Evolutionary conservation across 2,888 invertebrate genomes (phyloP), one percentile per base, ranked within the genome.

Genomic region (Eurytoma californica): DNA sequence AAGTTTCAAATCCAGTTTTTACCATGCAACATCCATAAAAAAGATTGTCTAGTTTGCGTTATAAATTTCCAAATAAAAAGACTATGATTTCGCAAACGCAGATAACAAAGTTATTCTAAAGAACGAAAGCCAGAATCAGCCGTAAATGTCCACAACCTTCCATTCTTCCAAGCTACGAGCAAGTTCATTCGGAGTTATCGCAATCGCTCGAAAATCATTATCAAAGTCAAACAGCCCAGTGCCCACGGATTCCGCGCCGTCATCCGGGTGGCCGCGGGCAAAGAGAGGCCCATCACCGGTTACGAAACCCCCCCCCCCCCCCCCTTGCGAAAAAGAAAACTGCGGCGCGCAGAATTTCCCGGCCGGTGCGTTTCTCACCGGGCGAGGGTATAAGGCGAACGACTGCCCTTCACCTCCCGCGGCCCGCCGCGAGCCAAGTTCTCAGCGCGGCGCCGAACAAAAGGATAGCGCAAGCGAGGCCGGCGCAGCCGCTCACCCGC

Each of bases 381-480:
- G 24, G 16, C 47, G 57, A 69, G 69, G 77, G 24, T 24, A 24
- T 24, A 24, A 73, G 78, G 69, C 77, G 39, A 84, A 84, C 83
- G 78, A 79, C 82, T 86, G 84, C 82, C 85, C 85, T 86, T 86
- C 85, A 85, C 85, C 85, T 85, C 85, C 76, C 51, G 58, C 72
- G 61, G 66, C n/a, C 18, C 12, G 18, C 55, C 16, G 30, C 9
- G n/a, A 69, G 74, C 55, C 77, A 73, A 77, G 80, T 77, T 77
- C 77, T 80, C 77, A 65, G 58, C 58, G 76, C 67, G 60, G 70
- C 63, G 70, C 30, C 76, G 79, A 85, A 85, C 85, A 85, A 85
- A 86, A 84, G 86, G 81, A 83, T 84, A 66, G 82, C 81, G 83
- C 83, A 83, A 70, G 63, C 61, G 61, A 63, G 61, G 39, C 39